A percentile compares a stretch with the other conserved stretches of the same genome.
These are phyloP conservation scores for Neotoxoptera formosana DNA, from an alignment of 1,140 invertebrate species.

Conservation along the genomic window DNA sequence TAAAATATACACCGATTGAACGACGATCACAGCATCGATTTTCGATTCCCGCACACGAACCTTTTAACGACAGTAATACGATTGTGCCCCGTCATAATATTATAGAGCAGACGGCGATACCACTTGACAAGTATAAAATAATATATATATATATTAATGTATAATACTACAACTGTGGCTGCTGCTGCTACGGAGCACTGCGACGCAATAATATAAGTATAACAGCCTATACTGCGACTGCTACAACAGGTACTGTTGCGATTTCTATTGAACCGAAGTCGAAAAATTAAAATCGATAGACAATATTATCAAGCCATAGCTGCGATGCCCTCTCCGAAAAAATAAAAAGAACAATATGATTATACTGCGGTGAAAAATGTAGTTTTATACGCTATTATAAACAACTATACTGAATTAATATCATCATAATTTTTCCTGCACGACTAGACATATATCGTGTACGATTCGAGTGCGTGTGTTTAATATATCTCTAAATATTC, in stretches of 20 bases:
- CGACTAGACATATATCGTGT: no score
- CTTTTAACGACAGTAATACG: not conserved
- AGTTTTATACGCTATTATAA: not conserved
- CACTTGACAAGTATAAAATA: not conserved
- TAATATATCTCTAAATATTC: not conserved
- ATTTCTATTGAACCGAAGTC: not conserved
- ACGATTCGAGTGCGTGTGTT: not conserved
- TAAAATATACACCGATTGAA: not conserved
- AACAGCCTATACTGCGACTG: not conserved
- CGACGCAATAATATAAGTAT: not conserved
- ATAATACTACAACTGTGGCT: not conserved
- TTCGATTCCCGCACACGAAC: not conserved
- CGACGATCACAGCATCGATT: not conserved
- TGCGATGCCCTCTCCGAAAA: not conserved
- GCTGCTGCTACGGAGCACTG: not conserved
- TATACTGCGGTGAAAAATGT: not conserved
- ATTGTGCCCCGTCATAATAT: not conserved
- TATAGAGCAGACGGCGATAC: not conserved
- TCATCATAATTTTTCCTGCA: not conserved
- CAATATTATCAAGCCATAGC: not conserved
- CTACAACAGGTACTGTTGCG: no score
- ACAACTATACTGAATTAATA: not conserved
- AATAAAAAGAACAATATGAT: not conserved
- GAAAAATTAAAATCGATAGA: not conserved
- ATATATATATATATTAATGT: not conserved